phyloP scores from a whole-genome alignment of 2,888 invertebrate genomes.

The Machimus atricapillus region DNA sequence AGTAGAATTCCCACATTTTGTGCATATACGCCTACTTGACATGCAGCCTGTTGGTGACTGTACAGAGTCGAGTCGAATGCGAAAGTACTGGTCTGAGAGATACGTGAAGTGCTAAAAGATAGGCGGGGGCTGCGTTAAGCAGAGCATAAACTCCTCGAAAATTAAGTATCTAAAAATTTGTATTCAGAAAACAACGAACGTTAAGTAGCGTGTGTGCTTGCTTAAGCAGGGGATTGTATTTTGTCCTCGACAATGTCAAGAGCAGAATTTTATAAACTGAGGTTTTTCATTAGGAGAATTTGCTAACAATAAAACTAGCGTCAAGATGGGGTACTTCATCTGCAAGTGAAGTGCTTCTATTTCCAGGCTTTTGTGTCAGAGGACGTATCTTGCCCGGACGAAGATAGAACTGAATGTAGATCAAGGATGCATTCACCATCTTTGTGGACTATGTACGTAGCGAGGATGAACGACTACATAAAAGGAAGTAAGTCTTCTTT shows the following conservation, averaged over 20 bases:
- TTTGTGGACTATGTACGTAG: not conserved
- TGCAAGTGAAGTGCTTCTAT: conserved; percentile 23
- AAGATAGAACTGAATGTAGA: not conserved
- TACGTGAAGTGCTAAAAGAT: not conserved
- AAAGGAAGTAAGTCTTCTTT: not conserved
- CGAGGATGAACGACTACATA: not conserved
- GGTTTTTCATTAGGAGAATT: conserved; percentile 16
- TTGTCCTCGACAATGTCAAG: conserved; percentile 21
- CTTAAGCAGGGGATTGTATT: not conserved
- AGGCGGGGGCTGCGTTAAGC: not conserved
- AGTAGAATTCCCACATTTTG: not conserved
- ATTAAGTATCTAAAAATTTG: not conserved
- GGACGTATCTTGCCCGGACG: not conserved
- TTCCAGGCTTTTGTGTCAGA: not conserved
- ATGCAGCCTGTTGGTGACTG: not conserved
- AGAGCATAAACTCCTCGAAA: not conserved
- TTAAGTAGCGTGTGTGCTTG: not conserved
- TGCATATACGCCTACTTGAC: not conserved
- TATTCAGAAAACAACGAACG: not conserved
- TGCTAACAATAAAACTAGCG: conserved; percentile 15
- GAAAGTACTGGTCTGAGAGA: not conserved
- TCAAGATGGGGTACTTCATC: not conserved
- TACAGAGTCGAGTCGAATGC: not conserved
- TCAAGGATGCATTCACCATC: not conserved
- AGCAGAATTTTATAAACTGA: conserved; percentile 15